These are phyloP conservation scores for Australoheros scitulus DNA, from an alignment of 2,113 vertebrate species.

Conservation along the genomic window DNA sequence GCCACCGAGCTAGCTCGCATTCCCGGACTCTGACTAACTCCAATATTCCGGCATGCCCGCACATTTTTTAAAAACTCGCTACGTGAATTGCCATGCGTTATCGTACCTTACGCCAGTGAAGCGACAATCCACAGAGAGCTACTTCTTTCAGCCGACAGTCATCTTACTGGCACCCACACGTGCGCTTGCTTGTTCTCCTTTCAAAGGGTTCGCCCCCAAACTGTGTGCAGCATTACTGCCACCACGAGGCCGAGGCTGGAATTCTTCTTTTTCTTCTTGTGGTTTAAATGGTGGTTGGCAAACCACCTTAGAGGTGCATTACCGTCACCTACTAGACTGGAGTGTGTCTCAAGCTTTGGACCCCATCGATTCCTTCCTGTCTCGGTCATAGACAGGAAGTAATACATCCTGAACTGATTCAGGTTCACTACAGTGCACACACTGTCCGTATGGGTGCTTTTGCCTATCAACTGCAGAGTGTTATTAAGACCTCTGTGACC, in stretches of 20 bases:
- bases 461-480: too few species aligned
- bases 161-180: not conserved
- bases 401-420: too few species aligned
- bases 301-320: not conserved
- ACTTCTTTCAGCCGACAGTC: not conserved
- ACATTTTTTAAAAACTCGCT: not conserved
- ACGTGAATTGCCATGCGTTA: not conserved
- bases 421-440: too few species aligned
- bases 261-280: not conserved
- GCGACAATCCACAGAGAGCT: not conserved
- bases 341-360: too few species aligned
- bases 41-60: fast-evolving
- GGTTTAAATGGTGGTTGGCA: not conserved
- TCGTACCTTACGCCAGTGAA: conserved; percentile 11
- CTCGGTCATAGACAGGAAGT: too few species aligned
- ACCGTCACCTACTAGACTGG: too few species aligned
- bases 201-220: not conserved
- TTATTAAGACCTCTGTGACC: too few species aligned
- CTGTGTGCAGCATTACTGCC: conserved; percentile 27
- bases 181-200: conserved; percentile 7
- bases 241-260: not conserved
- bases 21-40: not conserved
- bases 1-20: not conserved
- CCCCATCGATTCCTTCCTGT: too few species aligned
- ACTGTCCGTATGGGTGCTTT: too few species aligned